Base-by-base conservation (phyloP, 2,888 invertebrate species). In the Asteroscopus sphinx region DNA sequence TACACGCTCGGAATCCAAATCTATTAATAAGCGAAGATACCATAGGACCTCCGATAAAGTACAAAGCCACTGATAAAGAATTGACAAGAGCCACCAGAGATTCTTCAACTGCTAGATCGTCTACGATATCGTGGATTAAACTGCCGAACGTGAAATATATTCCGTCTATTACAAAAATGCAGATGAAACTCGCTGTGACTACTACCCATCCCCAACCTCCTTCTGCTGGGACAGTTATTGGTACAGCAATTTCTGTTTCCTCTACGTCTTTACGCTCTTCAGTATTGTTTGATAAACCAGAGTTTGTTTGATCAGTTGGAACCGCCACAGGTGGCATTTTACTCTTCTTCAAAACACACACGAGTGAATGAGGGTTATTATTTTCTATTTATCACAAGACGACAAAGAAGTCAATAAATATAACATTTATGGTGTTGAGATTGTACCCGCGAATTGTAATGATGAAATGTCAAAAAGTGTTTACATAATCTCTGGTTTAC, bases 151-250 rank as follows among this genome's bases (percentile, higher is more conserved):
- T 91, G 48, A 82, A 93, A 21, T 78, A 78, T 46, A 89, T 68
- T 28, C 93, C 93, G 64, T 94, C 93, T 46, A 92, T 59, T 47
- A 93, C 64, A 58, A 88, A 84, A 60, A 89, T 83, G 63, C 69
- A 70, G 11, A 66, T 60, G 75, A 93, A 93, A 7, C 90, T 74
- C 26, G 85, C 79, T 35, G 71, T 49, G 1, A 93, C 89, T 9
- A 94, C 93, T 4, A 92, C 78, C 93, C 93, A 94, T 33, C 92
- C 93, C 92, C 93, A 93, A 17, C 89, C 88, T 54, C 92, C 92
- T 64, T 94, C 93, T 52, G 81, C 69, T 11, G 93, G 93, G 32
- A 93, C 70, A 36, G 88, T 82, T 73, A 94, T 88, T 79, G 92
- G 89, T n/a, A 92, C 91, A 44, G 90, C 80, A 37, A 94, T 92